These are phyloP conservation scores for Lithophane leautieri DNA, from an alignment of 2,888 invertebrate species.

Conservation along the genomic window DNA sequence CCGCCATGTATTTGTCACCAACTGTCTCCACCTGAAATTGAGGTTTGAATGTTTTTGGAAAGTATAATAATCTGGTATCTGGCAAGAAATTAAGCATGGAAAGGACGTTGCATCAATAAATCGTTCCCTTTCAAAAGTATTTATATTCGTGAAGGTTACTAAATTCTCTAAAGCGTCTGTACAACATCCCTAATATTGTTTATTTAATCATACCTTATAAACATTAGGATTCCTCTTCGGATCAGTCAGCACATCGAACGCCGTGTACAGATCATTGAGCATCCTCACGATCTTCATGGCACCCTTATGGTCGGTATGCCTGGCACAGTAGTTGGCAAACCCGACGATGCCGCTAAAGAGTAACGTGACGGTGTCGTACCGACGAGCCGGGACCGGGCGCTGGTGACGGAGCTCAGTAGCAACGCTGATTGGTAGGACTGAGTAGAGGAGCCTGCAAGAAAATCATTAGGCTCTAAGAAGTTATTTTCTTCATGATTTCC, in stretches of 20 bases:
- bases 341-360: slow-evolving; percentile 98
- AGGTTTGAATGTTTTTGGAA: neutral
- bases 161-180: neutral
- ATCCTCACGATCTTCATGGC: slow-evolving; percentile 99
- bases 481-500: neutral
- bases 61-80: neutral
- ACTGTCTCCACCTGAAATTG: slow-evolving; percentile 97
- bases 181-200: neutral
- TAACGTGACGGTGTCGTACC: slow-evolving; percentile 97
- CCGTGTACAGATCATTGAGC: slow-evolving; percentile 97
- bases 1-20: slow-evolving; percentile 99
- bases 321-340: slow-evolving; percentile 97
- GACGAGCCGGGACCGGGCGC: slow-evolving; percentile 96
- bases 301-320: slow-evolving; percentile 96
- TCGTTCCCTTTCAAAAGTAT: neutral
- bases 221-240: slow-evolving; percentile 97
- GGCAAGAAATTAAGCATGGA: neutral
- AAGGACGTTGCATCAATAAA: neutral
- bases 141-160: neutral
- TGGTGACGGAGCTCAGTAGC: slow-evolving; percentile 98
- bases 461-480: neutral
- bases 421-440: slow-evolving; percentile 97
- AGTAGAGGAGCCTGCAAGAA: slow-evolving; percentile 95
- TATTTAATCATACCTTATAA: slow-evolving; percentile 93
- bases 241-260: slow-evolving; percentile 98